These are phyloP conservation scores for Euglossa dilemma DNA, from an alignment of 1,140 invertebrate genomes.

Conservation along the genomic window DNA sequence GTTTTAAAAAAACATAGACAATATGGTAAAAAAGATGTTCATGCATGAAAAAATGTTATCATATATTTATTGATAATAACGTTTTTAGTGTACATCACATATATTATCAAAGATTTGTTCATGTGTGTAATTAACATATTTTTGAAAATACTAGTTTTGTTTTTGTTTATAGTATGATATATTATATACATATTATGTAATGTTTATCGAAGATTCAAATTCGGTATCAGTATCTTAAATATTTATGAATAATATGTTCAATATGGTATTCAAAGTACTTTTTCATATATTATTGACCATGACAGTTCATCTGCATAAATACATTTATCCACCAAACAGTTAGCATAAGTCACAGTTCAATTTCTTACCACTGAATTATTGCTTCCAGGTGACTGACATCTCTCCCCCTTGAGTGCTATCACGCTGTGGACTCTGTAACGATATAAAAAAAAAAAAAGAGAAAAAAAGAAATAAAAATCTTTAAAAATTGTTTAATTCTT, in stretches of 20 bases:
- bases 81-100: conserved; percentile 32
- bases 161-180: background rate
- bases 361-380: conserved; percentile 79
- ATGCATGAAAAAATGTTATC: conserved; percentile 22
- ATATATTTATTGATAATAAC: conserved; percentile 36
- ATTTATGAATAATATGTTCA: conserved; percentile 30
- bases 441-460: conserved; percentile 14
- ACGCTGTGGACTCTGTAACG: conserved; percentile 79
- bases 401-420: conserved; percentile 82
- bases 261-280: conserved; percentile 42
- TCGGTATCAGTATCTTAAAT: conserved; percentile 36
- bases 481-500: background rate
- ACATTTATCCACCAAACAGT: conserved; percentile 25
- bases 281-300: conserved; percentile 47
- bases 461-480: background rate
- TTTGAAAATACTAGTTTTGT: conserved; percentile 26
- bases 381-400: conserved; percentile 82
- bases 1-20: background rate
- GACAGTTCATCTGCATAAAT: conserved; percentile 48
- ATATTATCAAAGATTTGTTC: conserved; percentile 37
- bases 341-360: conserved; percentile 64
- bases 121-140: conserved; percentile 10
- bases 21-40: background rate
- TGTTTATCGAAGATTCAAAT: conserved; percentile 46
- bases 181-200: conserved; percentile 50